phyloP scores from a whole-genome alignment of 2,797 vertebrate species.

The Ctenopoma multispine region DNA sequence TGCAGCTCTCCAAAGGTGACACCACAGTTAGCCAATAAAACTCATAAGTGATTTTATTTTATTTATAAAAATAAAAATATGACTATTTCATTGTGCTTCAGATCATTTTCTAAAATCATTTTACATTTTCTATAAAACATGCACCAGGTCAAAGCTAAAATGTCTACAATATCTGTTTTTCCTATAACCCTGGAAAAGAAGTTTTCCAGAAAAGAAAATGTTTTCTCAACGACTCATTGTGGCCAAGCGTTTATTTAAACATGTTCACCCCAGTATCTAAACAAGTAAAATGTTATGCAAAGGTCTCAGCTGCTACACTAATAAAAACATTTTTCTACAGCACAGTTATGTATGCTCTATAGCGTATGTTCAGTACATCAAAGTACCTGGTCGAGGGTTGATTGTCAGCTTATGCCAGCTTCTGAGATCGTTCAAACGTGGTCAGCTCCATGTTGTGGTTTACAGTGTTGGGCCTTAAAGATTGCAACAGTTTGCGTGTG shows the following conservation, averaged over 20 bases:
- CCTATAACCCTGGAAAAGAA: too few relatives aligned
- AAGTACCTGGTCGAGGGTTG: conserved; percentile 59
- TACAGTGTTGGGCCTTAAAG: conserved; percentile 14
- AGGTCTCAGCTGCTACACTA: neutral
- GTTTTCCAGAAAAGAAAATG: neutral
- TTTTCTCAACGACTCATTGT: too few relatives aligned
- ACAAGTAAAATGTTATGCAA: conserved; percentile 1
- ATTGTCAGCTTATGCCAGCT: neutral
- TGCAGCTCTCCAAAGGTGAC: too few relatives aligned
- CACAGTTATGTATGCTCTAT: neutral
- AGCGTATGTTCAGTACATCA: neutral
- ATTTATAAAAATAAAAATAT: neutral
- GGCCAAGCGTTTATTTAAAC: too few relatives aligned
- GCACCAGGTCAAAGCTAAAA: neutral
- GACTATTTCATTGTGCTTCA: neutral
- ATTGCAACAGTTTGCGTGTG: conserved; percentile 43
- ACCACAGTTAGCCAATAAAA: too few relatives aligned
- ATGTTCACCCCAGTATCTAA: neutral
- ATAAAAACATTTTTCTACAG: neutral
- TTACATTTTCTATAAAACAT: neutral
- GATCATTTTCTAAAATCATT: neutral
- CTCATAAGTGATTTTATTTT: neutral
- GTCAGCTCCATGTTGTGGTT: conserved; percentile 1
- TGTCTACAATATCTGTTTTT: too few relatives aligned
- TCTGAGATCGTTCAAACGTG: conserved; percentile 21